phyloP scores from a whole-genome alignment of 2,113 vertebrate genomes.

The Ceuthmochares aereus region DNA sequence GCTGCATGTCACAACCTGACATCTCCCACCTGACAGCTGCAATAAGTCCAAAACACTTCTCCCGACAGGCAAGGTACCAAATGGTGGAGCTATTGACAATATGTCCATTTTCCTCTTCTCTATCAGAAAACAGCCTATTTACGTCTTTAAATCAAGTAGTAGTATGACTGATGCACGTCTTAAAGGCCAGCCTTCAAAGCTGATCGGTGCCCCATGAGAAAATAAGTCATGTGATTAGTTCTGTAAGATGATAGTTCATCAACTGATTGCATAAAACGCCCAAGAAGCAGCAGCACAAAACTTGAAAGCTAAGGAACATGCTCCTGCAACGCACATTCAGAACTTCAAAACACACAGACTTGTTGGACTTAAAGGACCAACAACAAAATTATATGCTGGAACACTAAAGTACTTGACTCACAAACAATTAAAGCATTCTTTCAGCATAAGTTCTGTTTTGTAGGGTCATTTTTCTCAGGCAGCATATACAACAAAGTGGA shows the following conservation, averaged over 20 bases:
- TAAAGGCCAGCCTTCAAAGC: background rate
- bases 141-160: background rate
- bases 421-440: constrained; percentile 43
- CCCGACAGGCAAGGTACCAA: background rate
- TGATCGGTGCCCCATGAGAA: background rate
- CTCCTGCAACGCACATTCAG: background rate
- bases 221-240: constrained; percentile 2
- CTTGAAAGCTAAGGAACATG: constrained; percentile 47
- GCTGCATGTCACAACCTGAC: background rate
- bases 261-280: background rate
- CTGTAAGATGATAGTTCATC: background rate
- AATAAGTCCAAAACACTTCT: background rate
- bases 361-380: constrained; percentile 30
- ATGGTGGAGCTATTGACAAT: background rate
- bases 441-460: background rate
- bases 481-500: background rate
- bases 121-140: background rate
- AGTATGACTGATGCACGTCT: background rate
- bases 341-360: constrained; percentile 34
- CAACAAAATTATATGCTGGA: constrained; percentile 21
- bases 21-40: background rate
- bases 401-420: constrained; percentile 30
- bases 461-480: background rate
- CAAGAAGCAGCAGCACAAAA: background rate
- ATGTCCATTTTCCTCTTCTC: background rate